Base-by-base conservation (phyloP, 2,888 invertebrate genomes). In the Rhaphigaster nebulosa region DNA sequence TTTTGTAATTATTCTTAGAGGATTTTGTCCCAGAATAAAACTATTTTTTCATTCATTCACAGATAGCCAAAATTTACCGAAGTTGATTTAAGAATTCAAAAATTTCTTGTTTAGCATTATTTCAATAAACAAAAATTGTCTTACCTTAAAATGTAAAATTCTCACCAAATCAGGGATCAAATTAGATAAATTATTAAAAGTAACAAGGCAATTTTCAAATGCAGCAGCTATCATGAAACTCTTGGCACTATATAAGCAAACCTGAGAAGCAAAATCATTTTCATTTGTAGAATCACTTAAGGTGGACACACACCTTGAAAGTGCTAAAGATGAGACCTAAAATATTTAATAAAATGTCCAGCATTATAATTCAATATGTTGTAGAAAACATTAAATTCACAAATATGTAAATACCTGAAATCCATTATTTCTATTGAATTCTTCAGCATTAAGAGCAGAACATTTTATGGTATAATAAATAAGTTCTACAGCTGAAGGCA, bases 401-500 rank as follows among this genome's bases (percentile, higher is more conserved):
- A 34, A 87, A n/a, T n/a, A 45, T 45, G 0, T 91, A 88, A 92
- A 90, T 92, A 96, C 96, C 94, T 98, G 97, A 91, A 99, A 95
- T 0, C 99, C 99, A 91, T 97, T 97, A 94, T 99, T 99, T 90
- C 99, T 94, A 90, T 99, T 95, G 92, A 99, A 94, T 94, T 99
- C 99, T 94, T 99, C 99, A 0, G 99, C 99, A 94, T 99, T 99
- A 80, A 99, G 94, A 23, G 99, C 97, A 0, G 99, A 99, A 94
- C 99, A 99, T 92, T 97, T 96, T 8, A 99, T 98, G 0, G 99
- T 99, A 93, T 99, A 98, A 94, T 98, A 99, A 89, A 98, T 98
- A 54, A 99, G 95, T 94, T 99, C 98, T 92, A 97, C 97, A 8
- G 99, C 98, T 34, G 99, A 98, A 0, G 98, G 96, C 92, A 99